phyloP scores from a whole-genome alignment of 2,797 vertebrate species.

The Crenuchus spilurus region DNA sequence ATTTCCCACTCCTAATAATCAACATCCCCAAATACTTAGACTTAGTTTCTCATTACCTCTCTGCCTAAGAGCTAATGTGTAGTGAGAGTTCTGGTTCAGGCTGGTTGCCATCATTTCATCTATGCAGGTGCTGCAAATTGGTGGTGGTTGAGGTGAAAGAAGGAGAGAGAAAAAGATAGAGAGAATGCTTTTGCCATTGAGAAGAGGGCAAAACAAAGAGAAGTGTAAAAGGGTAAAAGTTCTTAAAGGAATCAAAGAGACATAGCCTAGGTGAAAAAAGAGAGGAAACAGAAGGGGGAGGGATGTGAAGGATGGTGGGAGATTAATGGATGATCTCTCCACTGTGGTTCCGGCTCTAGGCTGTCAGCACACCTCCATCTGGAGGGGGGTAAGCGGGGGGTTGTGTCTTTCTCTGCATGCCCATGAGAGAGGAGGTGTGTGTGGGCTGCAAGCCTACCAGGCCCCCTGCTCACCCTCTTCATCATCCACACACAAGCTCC shows the following conservation, averaged over 20 bases:
- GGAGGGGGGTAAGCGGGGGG: neutral
- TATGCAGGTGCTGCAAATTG: too few relatives aligned
- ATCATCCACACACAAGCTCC: slow-evolving; percentile 51
- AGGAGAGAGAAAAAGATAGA: too few relatives aligned
- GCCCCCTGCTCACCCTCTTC: slow-evolving; percentile 54
- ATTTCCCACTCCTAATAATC: too few relatives aligned
- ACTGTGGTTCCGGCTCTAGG: slow-evolving; percentile 34
- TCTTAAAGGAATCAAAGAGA: neutral
- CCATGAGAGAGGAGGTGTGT: slow-evolving; percentile 48
- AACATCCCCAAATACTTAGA: too few relatives aligned
- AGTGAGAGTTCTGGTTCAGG: too few relatives aligned
- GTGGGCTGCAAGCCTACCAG: slow-evolving; percentile 54
- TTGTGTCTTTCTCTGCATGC: slow-evolving; percentile 27
- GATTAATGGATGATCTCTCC: slow-evolving; percentile 45
- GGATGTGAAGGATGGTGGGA: slow-evolving; percentile 18
- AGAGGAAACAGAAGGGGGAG: neutral
- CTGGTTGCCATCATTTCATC: too few relatives aligned
- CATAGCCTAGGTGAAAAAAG: neutral
- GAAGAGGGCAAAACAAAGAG: too few relatives aligned
- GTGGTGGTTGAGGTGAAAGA: too few relatives aligned
- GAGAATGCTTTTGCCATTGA: too few relatives aligned
- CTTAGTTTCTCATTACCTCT: too few relatives aligned
- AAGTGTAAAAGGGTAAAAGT: too few relatives aligned
- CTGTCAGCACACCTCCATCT: slow-evolving; percentile 50
- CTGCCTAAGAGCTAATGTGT: too few relatives aligned